phyloP scores from a whole-genome alignment of 1,140 invertebrate species.

The Zaprionus kolodkinae region DNA sequence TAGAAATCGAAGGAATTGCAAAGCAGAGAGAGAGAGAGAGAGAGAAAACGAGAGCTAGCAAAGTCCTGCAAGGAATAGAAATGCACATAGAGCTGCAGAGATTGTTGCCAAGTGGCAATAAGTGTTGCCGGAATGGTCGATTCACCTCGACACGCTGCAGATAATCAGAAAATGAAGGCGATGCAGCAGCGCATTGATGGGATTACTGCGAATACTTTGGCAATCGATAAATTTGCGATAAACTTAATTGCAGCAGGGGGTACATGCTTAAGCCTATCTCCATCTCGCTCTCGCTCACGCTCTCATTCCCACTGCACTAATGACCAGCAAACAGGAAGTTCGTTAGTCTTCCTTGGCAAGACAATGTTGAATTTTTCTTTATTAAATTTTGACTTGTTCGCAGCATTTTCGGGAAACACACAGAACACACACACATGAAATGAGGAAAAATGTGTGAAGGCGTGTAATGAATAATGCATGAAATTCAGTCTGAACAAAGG shows the following conservation, averaged over 20 bases:
- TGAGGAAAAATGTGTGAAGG: conserved; percentile 72
- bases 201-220: conserved; percentile 23
- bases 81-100: conserved; percentile 65
- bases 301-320: conserved; percentile 16
- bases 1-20: conserved; percentile 56
- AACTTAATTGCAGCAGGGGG: conserved; percentile 26
- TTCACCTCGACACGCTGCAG: conserved; percentile 24
- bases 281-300: neutral
- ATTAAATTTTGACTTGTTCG: conserved; percentile 72
- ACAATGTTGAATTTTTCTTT: conserved; percentile 63
- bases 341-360: conserved; percentile 49
- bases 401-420: conserved; percentile 30
- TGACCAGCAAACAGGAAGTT: conserved; percentile 61
- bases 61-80: conserved; percentile 20
- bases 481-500: conserved; percentile 54
- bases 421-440: conserved; percentile 35
- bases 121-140: conserved; percentile 52
- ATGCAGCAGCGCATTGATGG: conserved; percentile 20
- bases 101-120: conserved; percentile 74
- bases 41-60: neutral
- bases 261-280: conserved; percentile 42
- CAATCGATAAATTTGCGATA: conserved; percentile 35
- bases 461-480: conserved; percentile 76
- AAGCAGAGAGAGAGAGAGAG: neutral
- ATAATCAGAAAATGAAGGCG: conserved; percentile 32